Percentiles rank a stretch among this genome's conserved stretches.
Conservation (phyloP, 2,797 vertebrate genomes). For the Propithecus perrieri region DNA sequence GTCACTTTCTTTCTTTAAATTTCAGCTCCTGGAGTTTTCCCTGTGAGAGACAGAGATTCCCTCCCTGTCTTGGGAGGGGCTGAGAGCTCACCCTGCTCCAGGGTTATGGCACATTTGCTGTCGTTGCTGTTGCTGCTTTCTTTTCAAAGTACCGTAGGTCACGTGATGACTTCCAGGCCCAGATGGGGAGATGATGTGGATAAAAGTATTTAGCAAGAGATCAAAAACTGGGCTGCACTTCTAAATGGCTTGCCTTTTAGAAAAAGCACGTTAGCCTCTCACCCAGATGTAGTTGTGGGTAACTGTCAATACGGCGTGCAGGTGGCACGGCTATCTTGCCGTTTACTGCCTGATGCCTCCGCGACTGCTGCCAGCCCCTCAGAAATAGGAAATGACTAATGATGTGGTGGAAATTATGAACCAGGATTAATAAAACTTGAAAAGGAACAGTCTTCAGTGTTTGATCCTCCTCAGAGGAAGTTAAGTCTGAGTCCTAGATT, state of each 20-base stretch:
- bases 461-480: constrained; percentile 88
- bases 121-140: constrained; percentile 71
- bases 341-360: constrained; percentile 78
- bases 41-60: not conserved
- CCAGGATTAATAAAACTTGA: constrained; percentile 89
- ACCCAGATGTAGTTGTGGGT: constrained; percentile 84
- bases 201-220: constrained; percentile 85
- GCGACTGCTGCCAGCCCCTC: constrained; percentile 82
- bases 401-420: constrained; percentile 89
- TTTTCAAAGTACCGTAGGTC: constrained; percentile 78
- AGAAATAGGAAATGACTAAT: constrained; percentile 90
- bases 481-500: constrained; percentile 70
- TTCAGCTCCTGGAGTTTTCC: constrained; percentile 22
- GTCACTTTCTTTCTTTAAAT: constrained; percentile 48
- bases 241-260: constrained; percentile 78
- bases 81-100: not conserved
- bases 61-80: not conserved
- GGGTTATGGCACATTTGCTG: constrained; percentile 20
- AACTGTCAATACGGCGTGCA: constrained; percentile 77
- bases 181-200: constrained; percentile 84
- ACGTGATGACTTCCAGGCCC: constrained; percentile 74
- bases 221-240: constrained; percentile 80
- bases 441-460: constrained; percentile 87
- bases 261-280: constrained; percentile 79
- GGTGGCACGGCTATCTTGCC: constrained; percentile 83